A percentile compares a stretch with the other conserved stretches of the same genome.
Conservation (phyloP, 2,113 vertebrate species). For the Clarias macrocephalus region DNA sequence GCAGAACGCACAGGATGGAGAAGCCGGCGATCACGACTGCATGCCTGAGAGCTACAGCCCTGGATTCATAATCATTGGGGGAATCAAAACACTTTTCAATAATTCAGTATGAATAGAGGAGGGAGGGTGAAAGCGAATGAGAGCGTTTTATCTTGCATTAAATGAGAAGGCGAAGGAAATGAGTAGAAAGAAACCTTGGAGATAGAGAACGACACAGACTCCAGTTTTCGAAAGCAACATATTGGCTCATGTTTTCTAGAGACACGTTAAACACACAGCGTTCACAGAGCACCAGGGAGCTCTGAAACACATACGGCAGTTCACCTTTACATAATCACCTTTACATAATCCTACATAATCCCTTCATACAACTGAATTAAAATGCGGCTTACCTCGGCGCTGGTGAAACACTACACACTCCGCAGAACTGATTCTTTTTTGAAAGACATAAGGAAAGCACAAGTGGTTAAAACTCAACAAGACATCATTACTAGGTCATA, state of each 20-base stretch:
- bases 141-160: slow-evolving; percentile 61
- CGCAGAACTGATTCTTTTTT: background rate
- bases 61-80: slow-evolving; percentile 77
- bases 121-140: slow-evolving; percentile 44
- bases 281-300: slow-evolving; percentile 1
- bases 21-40: slow-evolving; percentile 68
- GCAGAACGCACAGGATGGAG: slow-evolving; percentile 36
- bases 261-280: slow-evolving; percentile 28
- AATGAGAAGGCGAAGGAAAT: slow-evolving; percentile 62
- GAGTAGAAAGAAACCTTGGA: slow-evolving; percentile 48
- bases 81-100: slow-evolving; percentile 83
- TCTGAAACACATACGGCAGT: slow-evolving; percentile 18
- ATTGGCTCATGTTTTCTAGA: background rate
- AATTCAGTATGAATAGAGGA: slow-evolving; percentile 76
- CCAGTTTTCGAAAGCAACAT: slow-evolving; percentile 11
- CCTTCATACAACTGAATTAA: slow-evolving; percentile 14
- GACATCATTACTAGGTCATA: background rate
- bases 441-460: background rate
- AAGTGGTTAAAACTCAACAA: background rate
- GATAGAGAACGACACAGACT: slow-evolving; percentile 5
- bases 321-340: slow-evolving; percentile 42
- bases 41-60: slow-evolving; percentile 70
- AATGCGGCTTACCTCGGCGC: slow-evolving; percentile 10
- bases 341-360: slow-evolving; percentile 34
- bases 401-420: background rate